Base-by-base conservation (phyloP, 2,888 invertebrate genomes). In the Hypercompe scribonia region DNA sequence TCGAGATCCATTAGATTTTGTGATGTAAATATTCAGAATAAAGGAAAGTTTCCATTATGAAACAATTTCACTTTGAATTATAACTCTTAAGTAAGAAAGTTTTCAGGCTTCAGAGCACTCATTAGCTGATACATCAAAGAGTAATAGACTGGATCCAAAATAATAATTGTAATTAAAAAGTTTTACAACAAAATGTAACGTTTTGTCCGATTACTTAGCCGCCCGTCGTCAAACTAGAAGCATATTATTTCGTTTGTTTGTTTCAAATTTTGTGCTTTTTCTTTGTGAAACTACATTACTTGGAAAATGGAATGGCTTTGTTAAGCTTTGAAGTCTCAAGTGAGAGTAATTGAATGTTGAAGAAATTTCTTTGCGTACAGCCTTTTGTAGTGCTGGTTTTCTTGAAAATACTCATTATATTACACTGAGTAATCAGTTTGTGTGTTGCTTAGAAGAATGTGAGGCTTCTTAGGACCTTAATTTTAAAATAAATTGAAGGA, bases 91-190 rank as follows among this genome's bases (percentile, higher is more conserved):
- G 71, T 54, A 36, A 46, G 69, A 63, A 74, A 73, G 68, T 80
- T 66, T 66, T 65, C 21, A 42, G 71, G 58, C 70, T 72, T 36
- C 58, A n/a, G 15, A 61, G 65, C 63, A 68, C 71, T 79, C 74
- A 81, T 84, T 74, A 76, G 73, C 72, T 74, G 71, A 78, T 78
- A 81, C 82, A 82, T 82, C 77, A 83, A 84, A 84, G 76, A 73
- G 74, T 82, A 79, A 78, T 79, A 77, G 78, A 83, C 74, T 80
- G 50, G 70, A 76, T 78, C 54, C 68, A 74, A 76, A 73, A 77
- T 75, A 79, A 72, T 78, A 76, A 84, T 71, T 75, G 73, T 74
- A 71, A 82, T 84, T 82, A 78, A 70, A 79, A 84, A 82, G 74
- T 82, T 83, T 63, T 70, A 63, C 28, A 69, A 63, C 65, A 39